Conservation (phyloP, 2,113 vertebrate genomes). For the Phycodurus eques region DNA sequence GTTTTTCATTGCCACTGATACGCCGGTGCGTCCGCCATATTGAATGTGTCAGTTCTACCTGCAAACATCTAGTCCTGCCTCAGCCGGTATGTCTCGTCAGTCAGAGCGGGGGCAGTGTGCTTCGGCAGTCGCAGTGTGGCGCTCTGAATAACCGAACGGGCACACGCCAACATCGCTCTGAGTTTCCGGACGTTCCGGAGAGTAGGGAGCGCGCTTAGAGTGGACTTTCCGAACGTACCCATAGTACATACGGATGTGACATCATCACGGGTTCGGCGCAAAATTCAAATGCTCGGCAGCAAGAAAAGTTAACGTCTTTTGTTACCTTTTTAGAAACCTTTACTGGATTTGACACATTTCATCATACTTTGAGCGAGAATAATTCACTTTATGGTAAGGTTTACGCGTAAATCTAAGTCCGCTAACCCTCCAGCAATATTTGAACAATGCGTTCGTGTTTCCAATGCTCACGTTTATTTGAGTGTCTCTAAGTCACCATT, state of each 20-base stretch:
- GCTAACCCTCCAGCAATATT: not conserved
- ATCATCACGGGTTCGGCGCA: slow-evolving; percentile 72
- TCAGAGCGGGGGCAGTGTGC: too few species aligned
- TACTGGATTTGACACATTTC: slow-evolving; percentile 1
- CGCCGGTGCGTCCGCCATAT: too few species aligned
- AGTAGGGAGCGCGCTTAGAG: too few species aligned
- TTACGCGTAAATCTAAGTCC: not conserved
- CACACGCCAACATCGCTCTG: too few species aligned
- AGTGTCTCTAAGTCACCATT: not conserved
- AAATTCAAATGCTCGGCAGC: slow-evolving; percentile 71
- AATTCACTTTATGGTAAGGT: not conserved
- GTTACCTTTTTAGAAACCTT: not conserved
- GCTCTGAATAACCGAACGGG: too few species aligned
- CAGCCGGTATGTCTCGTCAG: too few species aligned
- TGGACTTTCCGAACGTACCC: not conserved
- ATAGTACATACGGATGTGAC: slow-evolving; percentile 22
- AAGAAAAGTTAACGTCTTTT: slow-evolving; percentile 3
- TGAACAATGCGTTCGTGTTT: not conserved
- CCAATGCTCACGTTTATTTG: slow-evolving; percentile 22
- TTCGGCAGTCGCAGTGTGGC: too few species aligned
- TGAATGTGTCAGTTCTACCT: too few species aligned
- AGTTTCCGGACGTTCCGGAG: too few species aligned
- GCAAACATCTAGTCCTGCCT: too few species aligned
- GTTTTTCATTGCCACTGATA: too few species aligned
- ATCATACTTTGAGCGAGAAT: not conserved